Evolutionary conservation across 2,888 invertebrate genomes (phyloP), one percentile per base, ranked within the genome.

Genomic region (Eristalinus sepulchralis): DNA sequence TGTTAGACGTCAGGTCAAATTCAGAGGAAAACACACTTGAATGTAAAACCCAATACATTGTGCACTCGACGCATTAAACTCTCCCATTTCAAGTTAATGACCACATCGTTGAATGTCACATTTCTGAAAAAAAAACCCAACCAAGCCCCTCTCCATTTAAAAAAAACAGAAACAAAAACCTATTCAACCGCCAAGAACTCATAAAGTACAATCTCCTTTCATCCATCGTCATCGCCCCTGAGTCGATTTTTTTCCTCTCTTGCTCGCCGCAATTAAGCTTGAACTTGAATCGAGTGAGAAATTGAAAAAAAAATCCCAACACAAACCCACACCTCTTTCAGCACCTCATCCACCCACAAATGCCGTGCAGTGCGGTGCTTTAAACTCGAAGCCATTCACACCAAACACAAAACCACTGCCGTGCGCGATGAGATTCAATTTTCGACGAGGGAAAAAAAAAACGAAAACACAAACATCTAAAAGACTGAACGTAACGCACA

Each of bases 251-350:
- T 47, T 47, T 17, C 8, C 8, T 17, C 17, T 47, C 17, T 47
- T 11, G n/a, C 17, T 70, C 64, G 3, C 20, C 79, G 33, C 79
- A 70, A 79, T 83, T 83, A 83, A 67, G 73, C 83, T 83, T 80
- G 84, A 84, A 84, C 84, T 84, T 84, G 84, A 80, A 62, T 22
- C 60, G 39, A 79, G 70, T 53, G 47, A 77, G 47, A 53, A 2
- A 33, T 8, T 1, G n/a, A 34, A 63, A 62, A 71, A 27, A 11
- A 80, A 70, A 33, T 75, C 36, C 11, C 8, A 53, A n/a, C 5
- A 3, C 27, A 63, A 11, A 6, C 73, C 68, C 68, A 75, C 64
- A 79, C 67, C 59, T 64, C 17, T 8, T 67, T 39, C 72, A 57
- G 57, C 81, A n/a, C 17, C 47, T 17, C 47, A 17, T 17, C 47